Evolutionary conservation across 1,140 invertebrate genomes (phyloP).

Genomic region (Lepidurus apus): DNA sequence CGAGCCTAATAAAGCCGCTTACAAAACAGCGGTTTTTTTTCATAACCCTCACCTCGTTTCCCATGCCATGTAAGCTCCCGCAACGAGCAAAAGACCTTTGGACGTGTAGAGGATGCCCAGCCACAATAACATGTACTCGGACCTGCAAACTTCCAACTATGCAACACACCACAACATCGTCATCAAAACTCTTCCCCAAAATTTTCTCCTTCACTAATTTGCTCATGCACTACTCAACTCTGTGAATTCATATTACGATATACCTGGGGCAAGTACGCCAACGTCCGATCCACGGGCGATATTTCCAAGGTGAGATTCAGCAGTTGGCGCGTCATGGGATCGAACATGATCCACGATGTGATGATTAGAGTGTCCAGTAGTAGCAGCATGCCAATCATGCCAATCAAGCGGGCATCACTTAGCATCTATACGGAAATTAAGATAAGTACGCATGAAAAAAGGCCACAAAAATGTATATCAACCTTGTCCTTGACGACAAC

Average conservation of each 20-base stretch:
- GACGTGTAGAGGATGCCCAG: slow-evolving; percentile 79
- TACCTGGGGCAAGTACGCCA: slow-evolving; percentile 82
- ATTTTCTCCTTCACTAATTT: slow-evolving; percentile 24
- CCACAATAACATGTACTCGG: slow-evolving; percentile 79
- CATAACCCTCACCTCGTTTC: slow-evolving; percentile 64
- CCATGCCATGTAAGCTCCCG: slow-evolving; percentile 96
- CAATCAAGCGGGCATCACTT: slow-evolving; percentile 76
- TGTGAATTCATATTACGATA: background rate
- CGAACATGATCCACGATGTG: slow-evolving; percentile 69
- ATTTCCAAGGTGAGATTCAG: slow-evolving; percentile 76
- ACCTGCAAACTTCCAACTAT: slow-evolving; percentile 79
- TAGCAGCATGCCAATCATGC: slow-evolving; percentile 67
- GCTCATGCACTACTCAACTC: slow-evolving; percentile 2
- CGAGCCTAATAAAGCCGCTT: background rate
- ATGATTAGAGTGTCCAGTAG: slow-evolving; percentile 72
- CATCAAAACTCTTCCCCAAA: background rate
- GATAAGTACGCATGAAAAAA: slow-evolving; percentile 25
- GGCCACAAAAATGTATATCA: background rate
- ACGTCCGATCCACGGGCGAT: slow-evolving; percentile 63
- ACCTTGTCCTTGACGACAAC: slow-evolving; percentile 60
- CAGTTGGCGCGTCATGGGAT: slow-evolving; percentile 76
- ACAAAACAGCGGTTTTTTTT: background rate
- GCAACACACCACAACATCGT: slow-evolving; percentile 38
- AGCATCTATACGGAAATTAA: slow-evolving; percentile 54
- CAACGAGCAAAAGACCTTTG: slow-evolving; percentile 77